Percentiles rank a stretch among this genome's conserved stretches.
Evolutionary conservation across 2,797 vertebrate species (phyloP).

Genomic region (Sebastes ruberrimus): DNA sequence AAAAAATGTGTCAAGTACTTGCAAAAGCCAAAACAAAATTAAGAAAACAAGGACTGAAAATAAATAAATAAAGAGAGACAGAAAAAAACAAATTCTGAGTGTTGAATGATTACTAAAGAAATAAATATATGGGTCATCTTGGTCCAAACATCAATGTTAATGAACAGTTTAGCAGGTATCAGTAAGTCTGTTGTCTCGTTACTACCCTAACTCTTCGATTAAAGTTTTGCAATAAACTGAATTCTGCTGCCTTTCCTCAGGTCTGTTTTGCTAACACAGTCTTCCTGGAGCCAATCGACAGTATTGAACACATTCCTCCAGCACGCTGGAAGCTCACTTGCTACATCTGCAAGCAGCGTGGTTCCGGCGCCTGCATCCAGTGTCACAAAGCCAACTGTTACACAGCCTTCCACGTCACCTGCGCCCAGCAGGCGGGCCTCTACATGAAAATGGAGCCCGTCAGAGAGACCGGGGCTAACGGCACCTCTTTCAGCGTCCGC

Average conservation of each 20-base stretch:
- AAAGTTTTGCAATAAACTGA: not conserved
- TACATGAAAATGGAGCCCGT: constrained; percentile 99
- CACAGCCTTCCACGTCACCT: constrained; percentile 98
- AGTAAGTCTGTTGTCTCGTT: not conserved
- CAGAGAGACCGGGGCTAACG: constrained; percentile 95
- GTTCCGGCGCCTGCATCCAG: constrained; percentile 98
- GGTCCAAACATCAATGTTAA: not conserved
- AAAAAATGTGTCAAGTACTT: not conserved
- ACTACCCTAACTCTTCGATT: not conserved
- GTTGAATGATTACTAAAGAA: too few relatives aligned
- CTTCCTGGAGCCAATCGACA: constrained; percentile 98
- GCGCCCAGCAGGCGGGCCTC: constrained; percentile 97
- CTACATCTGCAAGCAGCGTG: constrained; percentile 99
- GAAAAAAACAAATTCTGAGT: too few relatives aligned
- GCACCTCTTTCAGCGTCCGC: constrained; percentile 97
- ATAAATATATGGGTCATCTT: too few relatives aligned
- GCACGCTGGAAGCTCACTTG: constrained; percentile 99
- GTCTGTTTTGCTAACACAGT: constrained; percentile 99
- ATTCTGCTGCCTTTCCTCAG: constrained; percentile 54
- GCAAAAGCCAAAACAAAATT: too few relatives aligned
- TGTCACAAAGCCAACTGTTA: constrained; percentile 99
- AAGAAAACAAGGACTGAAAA: too few relatives aligned
- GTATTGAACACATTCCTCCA: constrained; percentile 98
- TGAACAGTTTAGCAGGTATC: not conserved
- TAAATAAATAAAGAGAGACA: too few relatives aligned